A percentile compares a stretch with the other conserved stretches of the same genome.
Evolutionary conservation across 2,113 vertebrate species (phyloP).

Genomic region (Beaufortia kweichowensis): DNA sequence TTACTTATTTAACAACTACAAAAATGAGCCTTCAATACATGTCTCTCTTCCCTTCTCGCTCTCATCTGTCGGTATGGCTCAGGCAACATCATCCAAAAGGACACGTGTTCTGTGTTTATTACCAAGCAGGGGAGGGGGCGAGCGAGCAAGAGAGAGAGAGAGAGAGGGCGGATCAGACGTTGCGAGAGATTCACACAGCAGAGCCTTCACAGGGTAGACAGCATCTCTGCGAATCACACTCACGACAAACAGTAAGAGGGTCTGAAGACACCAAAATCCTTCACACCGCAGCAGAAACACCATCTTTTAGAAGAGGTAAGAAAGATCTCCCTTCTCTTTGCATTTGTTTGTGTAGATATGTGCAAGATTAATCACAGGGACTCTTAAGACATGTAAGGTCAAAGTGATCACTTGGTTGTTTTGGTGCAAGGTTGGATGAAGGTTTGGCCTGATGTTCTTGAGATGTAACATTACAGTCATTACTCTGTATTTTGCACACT

Average conservation of each 20-base stretch:
- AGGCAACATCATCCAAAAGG: slow-evolving; percentile 69
- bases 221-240: slow-evolving; percentile 47
- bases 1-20: too few relatives aligned
- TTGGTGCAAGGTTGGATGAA: slow-evolving; percentile 6
- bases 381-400: neutral
- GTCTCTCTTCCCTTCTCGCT: neutral
- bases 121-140: slow-evolving; percentile 53
- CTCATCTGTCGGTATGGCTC: slow-evolving; percentile 42
- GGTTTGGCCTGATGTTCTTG: slow-evolving; percentile 5
- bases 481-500: neutral
- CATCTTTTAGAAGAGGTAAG: slow-evolving; percentile 45
- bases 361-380: neutral
- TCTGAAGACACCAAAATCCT: slow-evolving; percentile 27
- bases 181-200: slow-evolving; percentile 48
- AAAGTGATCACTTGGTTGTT: neutral
- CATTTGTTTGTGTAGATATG: neutral
- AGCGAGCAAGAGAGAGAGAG: slow-evolving; percentile 33
- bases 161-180: slow-evolving; percentile 40
- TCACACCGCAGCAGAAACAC: slow-evolving; percentile 13
- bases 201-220: slow-evolving; percentile 52
- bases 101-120: slow-evolving; percentile 81
- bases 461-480: neutral
- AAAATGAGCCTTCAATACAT: too few relatives aligned
- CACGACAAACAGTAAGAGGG: slow-evolving; percentile 43
- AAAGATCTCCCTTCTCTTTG: neutral